Base-by-base conservation (phyloP, 2,888 invertebrate species). In the Selenia dentaria region DNA sequence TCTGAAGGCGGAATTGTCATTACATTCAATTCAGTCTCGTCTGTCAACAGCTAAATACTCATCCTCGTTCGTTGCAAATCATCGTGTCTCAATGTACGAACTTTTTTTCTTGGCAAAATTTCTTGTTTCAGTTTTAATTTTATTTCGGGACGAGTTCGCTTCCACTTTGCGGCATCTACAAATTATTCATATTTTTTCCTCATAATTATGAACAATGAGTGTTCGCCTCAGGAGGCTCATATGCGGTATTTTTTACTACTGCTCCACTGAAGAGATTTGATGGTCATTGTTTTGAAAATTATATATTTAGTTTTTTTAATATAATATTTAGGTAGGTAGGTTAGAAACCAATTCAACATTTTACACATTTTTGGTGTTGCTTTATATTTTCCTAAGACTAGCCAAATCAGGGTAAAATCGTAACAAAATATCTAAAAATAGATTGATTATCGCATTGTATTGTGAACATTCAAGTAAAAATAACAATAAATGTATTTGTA, bases 41-140 rank as follows among this genome's bases (percentile, higher is more conserved):
- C 69, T 67, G 60, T 76, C 70, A 67, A 43, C 72, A 47, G 34
- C 48, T 57, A 59, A 59, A 67, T 59, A 62, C 61, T 61, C 59
- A 54, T 64, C 59, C 39, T 43, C 59, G 52, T 59, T 55, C 57
- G 55, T 54, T 66, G 61, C 67, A 67, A 72, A 73, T 70, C 54
- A 59, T 57, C 58, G 36, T 52, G 58, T 57, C 53, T 59, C 53
- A 57, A 56, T 62, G 60, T 60, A 56, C 63, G 57, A 59, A 64
- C 63, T 58, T 70, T 74, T 79, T 80, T 76, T 83, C 81, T 83
- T 83, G 83, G 83, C 83, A 83, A 74, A 73, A 75, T 61, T 64
- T 66, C 78, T 75, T 71, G 77, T 74, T 79, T 79, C 72, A 72
- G 62, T 74, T 74, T 69, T 60, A 57, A 47, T 65, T 71, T 75